phyloP scores from a whole-genome alignment of 2,113 vertebrate species.

The Thomomys bottae region DNA sequence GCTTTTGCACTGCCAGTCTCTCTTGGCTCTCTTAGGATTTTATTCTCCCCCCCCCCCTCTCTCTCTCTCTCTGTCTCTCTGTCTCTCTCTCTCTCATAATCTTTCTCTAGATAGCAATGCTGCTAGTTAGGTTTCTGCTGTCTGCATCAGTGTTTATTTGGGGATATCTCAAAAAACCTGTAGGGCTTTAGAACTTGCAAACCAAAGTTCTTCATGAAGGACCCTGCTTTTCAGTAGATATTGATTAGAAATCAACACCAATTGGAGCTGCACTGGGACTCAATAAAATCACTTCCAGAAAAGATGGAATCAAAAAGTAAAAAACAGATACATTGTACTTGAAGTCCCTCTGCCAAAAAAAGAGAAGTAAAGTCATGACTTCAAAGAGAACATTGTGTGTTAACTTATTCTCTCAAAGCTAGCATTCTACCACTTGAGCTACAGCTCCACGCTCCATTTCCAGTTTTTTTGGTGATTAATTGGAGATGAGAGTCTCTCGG shows the following conservation, averaged over 20 bases:
- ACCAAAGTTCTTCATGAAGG: not conserved
- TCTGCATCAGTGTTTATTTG: not conserved
- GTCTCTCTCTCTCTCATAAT: not conserved
- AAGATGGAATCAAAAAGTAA: not conserved
- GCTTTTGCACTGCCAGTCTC: conserved; percentile 29
- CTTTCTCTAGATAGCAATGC: not conserved
- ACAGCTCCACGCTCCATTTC: too few species aligned
- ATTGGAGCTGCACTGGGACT: not conserved
- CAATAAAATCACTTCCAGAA: not conserved
- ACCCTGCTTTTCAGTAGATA: not conserved
- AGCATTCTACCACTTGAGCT: too few species aligned
- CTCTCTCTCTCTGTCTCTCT: not conserved
- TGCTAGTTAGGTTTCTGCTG: not conserved
- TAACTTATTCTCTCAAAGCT: too few species aligned
- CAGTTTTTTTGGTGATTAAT: too few species aligned
- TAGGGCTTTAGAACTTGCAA: not conserved
- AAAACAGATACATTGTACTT: not conserved
- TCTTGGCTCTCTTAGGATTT: not conserved
- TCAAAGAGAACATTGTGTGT: not conserved
- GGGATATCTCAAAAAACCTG: not conserved
- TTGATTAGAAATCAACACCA: conserved; percentile 41
- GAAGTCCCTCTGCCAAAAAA: not conserved
- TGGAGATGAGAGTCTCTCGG: too few species aligned
- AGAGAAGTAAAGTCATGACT: not conserved
- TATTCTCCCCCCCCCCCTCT: not conserved